Evolutionary conservation across 2,888 invertebrate genomes (phyloP), one percentile per base, ranked within the genome.

Genomic region (Dendrolimus houi): DNA sequence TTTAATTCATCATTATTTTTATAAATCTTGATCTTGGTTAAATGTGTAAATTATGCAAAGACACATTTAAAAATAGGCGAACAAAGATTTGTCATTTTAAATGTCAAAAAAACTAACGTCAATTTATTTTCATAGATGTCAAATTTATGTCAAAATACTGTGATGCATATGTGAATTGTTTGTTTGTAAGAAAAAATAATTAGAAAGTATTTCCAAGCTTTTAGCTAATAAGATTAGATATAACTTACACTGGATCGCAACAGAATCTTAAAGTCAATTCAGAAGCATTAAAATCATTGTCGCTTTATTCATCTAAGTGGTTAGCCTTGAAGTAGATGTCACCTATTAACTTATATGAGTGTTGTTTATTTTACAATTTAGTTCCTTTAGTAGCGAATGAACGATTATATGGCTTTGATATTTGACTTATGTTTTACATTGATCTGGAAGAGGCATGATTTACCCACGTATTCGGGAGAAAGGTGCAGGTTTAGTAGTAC

Each of bases 241-340:
- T 67, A 71, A 67, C 74, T 74, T 66, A 61, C 61, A 56, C 58
- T 55, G 59, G 58, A 58, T 56, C 64, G 56, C 66, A 74, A 61
- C 62, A 68, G 71, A 72, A 68, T 63, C 59, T 62, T 67, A 60
- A 62, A 65, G 72, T 66, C 56, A 71, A 65, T 72, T 65, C 60
- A 66, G 64, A 72, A 68, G 65, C 66, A 69, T 69, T 61, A 64
- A 65, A 75, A 73, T 75, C 75, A 76, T 72, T 75, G 77, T 79
- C 75, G 75, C 76, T 74, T 75, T 84, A 79, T 79, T 79, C 81
- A 75, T 68, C 61, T 79, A 83, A 87, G 85, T 89, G 81, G 90
- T 89, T 90, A 90, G 90, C 90, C 90, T 90, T 90, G 90, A 90
- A 90, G 84, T 87, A 83, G 83, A 87, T 90, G 89, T 88, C 90